These are phyloP conservation scores for Tokudaia muenninki DNA, from an alignment of 2,797 vertebrate genomes.

Conservation along the genomic window DNA sequence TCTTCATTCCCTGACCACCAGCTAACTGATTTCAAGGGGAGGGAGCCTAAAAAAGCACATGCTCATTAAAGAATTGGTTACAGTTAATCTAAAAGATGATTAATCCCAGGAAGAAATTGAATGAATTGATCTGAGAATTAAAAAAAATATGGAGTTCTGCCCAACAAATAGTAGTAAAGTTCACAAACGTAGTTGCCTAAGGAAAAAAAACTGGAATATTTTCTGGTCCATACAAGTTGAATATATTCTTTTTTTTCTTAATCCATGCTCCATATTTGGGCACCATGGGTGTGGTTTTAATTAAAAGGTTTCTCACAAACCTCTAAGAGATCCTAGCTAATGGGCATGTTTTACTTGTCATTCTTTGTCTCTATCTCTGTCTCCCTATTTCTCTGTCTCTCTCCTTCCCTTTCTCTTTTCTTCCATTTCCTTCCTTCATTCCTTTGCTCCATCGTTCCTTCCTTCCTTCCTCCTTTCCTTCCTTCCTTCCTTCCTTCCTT, in stretches of 20 bases:
- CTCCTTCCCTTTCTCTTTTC: background rate
- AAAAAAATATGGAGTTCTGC: conserved; percentile 4
- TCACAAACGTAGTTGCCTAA: conserved; percentile 6
- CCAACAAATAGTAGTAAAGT: conserved; percentile 19
- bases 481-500: accelerated
- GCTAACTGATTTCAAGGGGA: background rate
- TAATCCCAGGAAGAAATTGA: background rate
- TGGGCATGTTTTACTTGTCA: conserved; percentile 9
- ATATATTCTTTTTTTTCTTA: conserved; percentile 8
- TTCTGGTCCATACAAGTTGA: background rate
- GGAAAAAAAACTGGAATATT: background rate
- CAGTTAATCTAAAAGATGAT: background rate
- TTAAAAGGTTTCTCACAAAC: background rate
- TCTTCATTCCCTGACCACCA: conserved; percentile 64
- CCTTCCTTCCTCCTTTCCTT: accelerated
- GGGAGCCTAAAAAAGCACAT: background rate
- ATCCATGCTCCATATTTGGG: background rate
- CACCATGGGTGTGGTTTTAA: background rate
- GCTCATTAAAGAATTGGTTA: background rate
- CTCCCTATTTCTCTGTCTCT: background rate
- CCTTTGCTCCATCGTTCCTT: no score
- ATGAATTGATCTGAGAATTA: background rate
- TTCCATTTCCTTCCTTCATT: background rate
- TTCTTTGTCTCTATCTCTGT: background rate
- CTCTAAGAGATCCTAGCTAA: background rate